Conservation (phyloP, 1,140 invertebrate genomes). For the Tenebrio molitor region DNA sequence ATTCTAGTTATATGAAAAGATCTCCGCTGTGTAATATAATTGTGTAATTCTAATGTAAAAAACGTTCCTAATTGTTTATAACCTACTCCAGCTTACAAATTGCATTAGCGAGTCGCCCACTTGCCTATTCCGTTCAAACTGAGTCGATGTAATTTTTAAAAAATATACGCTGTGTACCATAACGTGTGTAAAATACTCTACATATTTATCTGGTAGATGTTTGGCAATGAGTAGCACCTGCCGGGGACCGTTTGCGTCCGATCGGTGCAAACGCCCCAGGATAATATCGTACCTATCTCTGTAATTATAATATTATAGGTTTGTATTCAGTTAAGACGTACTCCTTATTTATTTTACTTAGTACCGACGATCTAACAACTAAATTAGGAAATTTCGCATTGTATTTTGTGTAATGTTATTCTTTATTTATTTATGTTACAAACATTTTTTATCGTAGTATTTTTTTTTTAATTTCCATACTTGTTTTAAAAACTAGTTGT, state of each 20-base stretch:
- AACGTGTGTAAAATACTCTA: constrained; percentile 17
- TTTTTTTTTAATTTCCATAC: constrained; percentile 39
- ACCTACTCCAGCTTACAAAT: constrained; percentile 13
- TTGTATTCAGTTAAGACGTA: constrained; percentile 33
- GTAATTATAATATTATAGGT: constrained; percentile 1
- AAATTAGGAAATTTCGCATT: constrained; percentile 26
- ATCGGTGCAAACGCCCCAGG: too few relatives aligned
- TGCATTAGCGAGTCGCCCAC: constrained; percentile 6
- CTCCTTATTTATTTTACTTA: constrained; percentile 7
- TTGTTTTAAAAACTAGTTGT: constrained; percentile 35
- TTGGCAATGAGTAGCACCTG: constrained; percentile 6
- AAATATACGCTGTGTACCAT: constrained; percentile 14
- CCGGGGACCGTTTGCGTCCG: too few relatives aligned
- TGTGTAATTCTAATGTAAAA: constrained; percentile 37
- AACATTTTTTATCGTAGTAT: constrained; percentile 40
- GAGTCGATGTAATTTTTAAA: not conserved
- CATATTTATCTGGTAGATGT: constrained; percentile 1
- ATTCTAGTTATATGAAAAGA: constrained; percentile 46
- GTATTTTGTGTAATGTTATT: constrained; percentile 22
- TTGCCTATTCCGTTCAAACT: not conserved
- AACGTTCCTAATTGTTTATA: constrained; percentile 36
- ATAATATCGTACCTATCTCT: constrained; percentile 19
- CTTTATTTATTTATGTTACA: constrained; percentile 38
- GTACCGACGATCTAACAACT: constrained; percentile 18
- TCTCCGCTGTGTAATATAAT: constrained; percentile 39